phyloP scores from a whole-genome alignment of 2,888 invertebrate species.

The Diplolepis rosae region DNA sequence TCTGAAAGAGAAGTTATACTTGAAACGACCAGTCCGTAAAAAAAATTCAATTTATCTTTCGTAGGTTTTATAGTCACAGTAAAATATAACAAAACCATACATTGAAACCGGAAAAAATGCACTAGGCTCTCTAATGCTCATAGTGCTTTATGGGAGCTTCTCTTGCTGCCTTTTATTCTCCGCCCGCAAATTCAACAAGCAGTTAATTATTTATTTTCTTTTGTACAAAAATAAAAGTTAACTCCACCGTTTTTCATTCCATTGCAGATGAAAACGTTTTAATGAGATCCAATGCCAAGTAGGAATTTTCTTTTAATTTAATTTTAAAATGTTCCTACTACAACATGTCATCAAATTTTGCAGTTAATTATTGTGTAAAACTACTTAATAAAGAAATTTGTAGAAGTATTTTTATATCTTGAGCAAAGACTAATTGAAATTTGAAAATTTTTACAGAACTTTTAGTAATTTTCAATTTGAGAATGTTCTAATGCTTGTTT shows the following conservation, averaged over 20 bases:
- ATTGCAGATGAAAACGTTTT: no score
- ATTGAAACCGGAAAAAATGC: slow-evolving; percentile 52
- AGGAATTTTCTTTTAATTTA: neutral
- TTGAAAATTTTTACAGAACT: no score
- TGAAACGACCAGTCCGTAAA: slow-evolving; percentile 41
- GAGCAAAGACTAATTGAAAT: no score
- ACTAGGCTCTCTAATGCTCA: neutral
- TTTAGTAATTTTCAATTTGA: no score
- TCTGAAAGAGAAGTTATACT: slow-evolving; percentile 5
- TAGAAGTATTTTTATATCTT: no score
- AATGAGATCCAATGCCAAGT: neutral
- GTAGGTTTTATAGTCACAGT: slow-evolving; percentile 1
- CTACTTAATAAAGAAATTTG: neutral
- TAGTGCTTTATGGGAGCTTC: neutral
- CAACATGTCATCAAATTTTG: no score
- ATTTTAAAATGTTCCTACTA: no score
- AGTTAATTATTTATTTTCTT: neutral
- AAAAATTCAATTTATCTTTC: slow-evolving; percentile 55
- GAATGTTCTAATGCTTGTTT: no score
- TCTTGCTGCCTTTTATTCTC: neutral
- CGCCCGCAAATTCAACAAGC: neutral
- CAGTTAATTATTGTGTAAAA: no score
- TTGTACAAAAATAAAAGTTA: neutral
- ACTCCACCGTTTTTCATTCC: neutral
- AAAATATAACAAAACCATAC: slow-evolving; percentile 48